Conservation (phyloP, 2,797 vertebrate genomes). For the Odontamblyopus rebecca region DNA sequence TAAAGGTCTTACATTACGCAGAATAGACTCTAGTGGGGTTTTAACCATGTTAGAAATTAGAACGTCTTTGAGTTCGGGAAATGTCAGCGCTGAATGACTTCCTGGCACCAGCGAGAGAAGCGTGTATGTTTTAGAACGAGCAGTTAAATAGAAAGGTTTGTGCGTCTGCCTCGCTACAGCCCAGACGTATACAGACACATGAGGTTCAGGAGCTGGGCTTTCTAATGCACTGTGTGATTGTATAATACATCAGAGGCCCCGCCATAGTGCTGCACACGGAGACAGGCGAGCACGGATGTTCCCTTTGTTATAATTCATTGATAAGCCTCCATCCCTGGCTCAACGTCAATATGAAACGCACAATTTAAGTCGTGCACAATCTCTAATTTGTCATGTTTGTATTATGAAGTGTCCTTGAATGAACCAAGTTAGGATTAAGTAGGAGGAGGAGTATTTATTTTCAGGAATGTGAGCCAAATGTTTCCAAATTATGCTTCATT, state of each 20-base stretch:
- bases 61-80: conserved; percentile 25
- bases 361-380: neutral
- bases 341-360: neutral
- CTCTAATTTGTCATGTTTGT: neutral
- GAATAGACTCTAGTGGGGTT: too few relatives aligned
- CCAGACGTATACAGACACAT: neutral
- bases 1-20: too few relatives aligned
- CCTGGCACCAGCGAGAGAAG: conserved; percentile 29
- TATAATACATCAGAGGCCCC: neutral
- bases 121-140: conserved; percentile 23
- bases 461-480: too few relatives aligned
- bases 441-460: too few relatives aligned
- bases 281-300: neutral
- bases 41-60: too few relatives aligned
- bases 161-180: conserved; percentile 3
- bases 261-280: neutral
- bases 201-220: neutral
- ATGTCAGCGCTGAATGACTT: conserved; percentile 28
- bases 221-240: neutral
- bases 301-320: conserved; percentile 38
- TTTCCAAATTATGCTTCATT: too few relatives aligned
- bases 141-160: conserved; percentile 25
- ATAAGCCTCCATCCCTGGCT: conserved; percentile 12
- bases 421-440: neutral
- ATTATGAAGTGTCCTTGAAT: neutral